Conservation (phyloP, 2,113 vertebrate species). For the Notothenia rossii region DNA sequence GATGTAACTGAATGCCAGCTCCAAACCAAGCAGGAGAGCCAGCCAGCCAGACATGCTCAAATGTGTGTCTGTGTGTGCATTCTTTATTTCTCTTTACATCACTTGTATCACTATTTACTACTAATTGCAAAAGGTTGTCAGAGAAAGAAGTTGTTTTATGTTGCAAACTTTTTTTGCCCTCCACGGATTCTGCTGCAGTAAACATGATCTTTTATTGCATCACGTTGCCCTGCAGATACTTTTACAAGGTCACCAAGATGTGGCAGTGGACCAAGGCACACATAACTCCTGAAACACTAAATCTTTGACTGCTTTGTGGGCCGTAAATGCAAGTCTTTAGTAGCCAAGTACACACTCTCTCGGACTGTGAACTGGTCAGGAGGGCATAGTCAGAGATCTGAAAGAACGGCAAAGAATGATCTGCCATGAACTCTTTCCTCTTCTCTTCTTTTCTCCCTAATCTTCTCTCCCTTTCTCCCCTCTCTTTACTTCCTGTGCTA, state of each 20-base stretch:
- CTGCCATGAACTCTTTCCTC: background rate
- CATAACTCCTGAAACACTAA: constrained; percentile 67
- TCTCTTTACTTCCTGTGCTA: constrained; percentile 5
- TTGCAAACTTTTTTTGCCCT: constrained; percentile 34
- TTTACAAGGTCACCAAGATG: constrained; percentile 82
- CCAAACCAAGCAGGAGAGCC: constrained; percentile 68
- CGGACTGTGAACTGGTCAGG: constrained; percentile 15
- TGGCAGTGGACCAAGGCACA: constrained; percentile 72
- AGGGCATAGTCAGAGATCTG: constrained; percentile 8
- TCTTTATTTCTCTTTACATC: constrained; percentile 62
- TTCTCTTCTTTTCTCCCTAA: background rate
- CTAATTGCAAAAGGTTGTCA: constrained; percentile 44
- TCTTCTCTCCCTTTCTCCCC: background rate
- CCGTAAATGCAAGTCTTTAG: constrained; percentile 26
- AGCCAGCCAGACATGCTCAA: constrained; percentile 13
- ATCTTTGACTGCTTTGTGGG: constrained; percentile 56
- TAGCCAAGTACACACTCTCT: constrained; percentile 16
- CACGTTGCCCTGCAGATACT: constrained; percentile 80
- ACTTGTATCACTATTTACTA: constrained; percentile 49
- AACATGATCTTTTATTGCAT: constrained; percentile 79
- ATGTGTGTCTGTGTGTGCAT: constrained; percentile 24
- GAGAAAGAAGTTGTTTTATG: constrained; percentile 11
- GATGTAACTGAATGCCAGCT: constrained; percentile 84
- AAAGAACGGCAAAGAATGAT: constrained; percentile 17
- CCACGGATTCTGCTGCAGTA: constrained; percentile 46